Percentiles rank a stretch among this genome's conserved stretches.
Evolutionary conservation across 2,113 vertebrate species (phyloP).

Genomic region (Xenus cinereus): DNA sequence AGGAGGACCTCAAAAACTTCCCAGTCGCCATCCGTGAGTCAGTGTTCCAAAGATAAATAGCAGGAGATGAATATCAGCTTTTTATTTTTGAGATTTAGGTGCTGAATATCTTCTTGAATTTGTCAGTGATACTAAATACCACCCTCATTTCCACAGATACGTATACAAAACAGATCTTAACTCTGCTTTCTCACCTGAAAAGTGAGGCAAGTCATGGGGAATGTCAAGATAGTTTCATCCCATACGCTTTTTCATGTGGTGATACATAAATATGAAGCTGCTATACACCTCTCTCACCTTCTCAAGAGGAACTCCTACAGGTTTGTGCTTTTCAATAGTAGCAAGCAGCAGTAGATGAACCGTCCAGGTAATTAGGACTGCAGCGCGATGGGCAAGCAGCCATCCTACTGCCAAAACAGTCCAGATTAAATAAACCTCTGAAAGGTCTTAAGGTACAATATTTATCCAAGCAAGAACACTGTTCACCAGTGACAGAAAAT

Average conservation of each 20-base stretch:
- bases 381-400: neutral
- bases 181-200: neutral
- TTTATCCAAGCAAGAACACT: neutral
- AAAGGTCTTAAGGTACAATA: neutral
- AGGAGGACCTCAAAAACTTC: neutral
- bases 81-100: neutral
- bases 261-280: neutral
- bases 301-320: neutral
- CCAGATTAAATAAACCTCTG: neutral
- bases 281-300: neutral
- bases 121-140: neutral
- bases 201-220: neutral
- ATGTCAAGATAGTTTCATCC: neutral
- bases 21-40: neutral
- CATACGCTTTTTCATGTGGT: neutral
- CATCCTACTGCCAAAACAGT: neutral
- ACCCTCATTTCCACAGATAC: neutral
- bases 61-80: neutral
- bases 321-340: neutral
- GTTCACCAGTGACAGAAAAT: neutral
- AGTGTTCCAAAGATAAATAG: neutral
- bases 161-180: neutral
- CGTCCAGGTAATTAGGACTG: accelerated
- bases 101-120: neutral
- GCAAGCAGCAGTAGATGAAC: neutral